A percentile compares a stretch with the other conserved stretches of the same genome.
Conservation (phyloP, 2,888 invertebrate genomes). For the Glaucopsyche alexis region DNA sequence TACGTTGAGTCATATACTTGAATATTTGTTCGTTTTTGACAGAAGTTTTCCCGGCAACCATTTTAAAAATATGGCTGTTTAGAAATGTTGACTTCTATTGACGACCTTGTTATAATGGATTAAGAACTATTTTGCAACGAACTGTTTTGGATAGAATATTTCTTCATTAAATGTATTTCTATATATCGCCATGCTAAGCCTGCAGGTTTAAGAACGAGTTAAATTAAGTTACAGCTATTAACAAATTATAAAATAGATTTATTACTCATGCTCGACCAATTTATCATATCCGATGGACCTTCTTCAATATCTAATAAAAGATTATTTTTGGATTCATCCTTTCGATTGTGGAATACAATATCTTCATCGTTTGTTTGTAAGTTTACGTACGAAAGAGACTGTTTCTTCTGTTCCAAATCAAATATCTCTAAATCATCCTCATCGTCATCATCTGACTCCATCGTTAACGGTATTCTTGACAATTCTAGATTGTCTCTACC, state of each 20-base stretch:
- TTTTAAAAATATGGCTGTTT: no score
- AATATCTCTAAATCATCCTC: slow-evolving; percentile 76
- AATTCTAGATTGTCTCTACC: slow-evolving; percentile 67
- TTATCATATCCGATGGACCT: slow-evolving; percentile 61
- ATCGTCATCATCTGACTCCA: slow-evolving; percentile 75
- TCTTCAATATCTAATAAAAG: slow-evolving; percentile 70
- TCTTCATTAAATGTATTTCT: no score
- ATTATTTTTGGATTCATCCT: slow-evolving; percentile 54
- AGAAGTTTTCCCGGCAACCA: no score
- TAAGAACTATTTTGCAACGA: no score
- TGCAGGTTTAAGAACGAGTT: slow-evolving; percentile 16
- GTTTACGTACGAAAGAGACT: slow-evolving; percentile 70
- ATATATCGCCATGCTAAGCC: no score
- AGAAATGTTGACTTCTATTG: no score
- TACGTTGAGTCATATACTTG: no score
- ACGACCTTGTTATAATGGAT: no score
- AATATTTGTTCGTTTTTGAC: no score
- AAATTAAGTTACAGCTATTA: background rate
- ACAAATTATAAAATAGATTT: slow-evolving; percentile 65
- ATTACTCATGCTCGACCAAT: slow-evolving; percentile 66
- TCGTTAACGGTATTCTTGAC: slow-evolving; percentile 67
- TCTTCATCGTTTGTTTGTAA: slow-evolving; percentile 67
- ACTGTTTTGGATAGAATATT: no score
- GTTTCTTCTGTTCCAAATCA: slow-evolving; percentile 70
- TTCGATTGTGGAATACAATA: slow-evolving; percentile 52